Evolutionary conservation across 2,888 invertebrate species (phyloP).

Genomic region (Drosophila melanosoma): DNA sequence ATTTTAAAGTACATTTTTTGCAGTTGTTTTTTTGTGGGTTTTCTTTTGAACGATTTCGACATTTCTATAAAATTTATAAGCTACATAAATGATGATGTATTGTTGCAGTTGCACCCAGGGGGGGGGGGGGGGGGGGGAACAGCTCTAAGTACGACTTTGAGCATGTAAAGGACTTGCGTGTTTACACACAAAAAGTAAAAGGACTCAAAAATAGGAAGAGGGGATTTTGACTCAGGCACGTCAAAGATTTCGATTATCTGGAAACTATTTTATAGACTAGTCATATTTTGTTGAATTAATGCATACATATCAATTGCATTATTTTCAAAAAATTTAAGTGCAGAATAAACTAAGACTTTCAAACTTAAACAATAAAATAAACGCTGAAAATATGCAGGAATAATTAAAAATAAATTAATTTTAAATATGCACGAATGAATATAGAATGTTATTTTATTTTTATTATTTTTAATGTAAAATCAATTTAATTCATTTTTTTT

Average conservation of each 20-base stretch:
- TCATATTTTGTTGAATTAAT: not conserved
- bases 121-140: conserved; percentile 46
- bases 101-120: conserved; percentile 44
- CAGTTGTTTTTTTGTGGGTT: conserved; percentile 8
- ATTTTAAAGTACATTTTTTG: conserved; percentile 49
- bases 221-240: not conserved
- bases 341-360: too few relatives aligned
- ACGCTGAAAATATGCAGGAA: too few relatives aligned
- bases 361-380: too few relatives aligned
- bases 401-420: too few relatives aligned
- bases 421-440: too few relatives aligned
- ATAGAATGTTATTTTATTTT: too few relatives aligned
- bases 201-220: not conserved
- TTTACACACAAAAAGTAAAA: conserved; percentile 9
- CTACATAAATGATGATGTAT: conserved; percentile 70
- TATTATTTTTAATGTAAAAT: too few relatives aligned
- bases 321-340: too few relatives aligned
- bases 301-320: not conserved
- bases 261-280: not conserved
- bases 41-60: conserved; percentile 18
- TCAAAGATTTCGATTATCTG: not conserved
- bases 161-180: conserved; percentile 35
- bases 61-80: conserved; percentile 53
- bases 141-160: not conserved
- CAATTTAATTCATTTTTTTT: too few relatives aligned